These are phyloP conservation scores for Cetoscarus ocellatus DNA, from an alignment of 2,797 vertebrate species.

Conservation along the genomic window DNA sequence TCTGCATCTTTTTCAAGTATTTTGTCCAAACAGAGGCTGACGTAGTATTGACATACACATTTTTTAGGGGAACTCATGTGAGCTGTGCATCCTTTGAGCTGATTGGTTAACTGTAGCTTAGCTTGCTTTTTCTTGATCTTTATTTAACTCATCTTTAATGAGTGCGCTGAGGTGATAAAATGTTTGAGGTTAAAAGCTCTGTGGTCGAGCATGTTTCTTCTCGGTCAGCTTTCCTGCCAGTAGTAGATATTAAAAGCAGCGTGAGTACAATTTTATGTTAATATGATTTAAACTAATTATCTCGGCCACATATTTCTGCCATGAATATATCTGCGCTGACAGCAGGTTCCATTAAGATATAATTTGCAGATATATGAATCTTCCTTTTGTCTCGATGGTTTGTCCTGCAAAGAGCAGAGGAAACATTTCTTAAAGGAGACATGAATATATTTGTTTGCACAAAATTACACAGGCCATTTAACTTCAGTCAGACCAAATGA, in stretches of 20 bases:
- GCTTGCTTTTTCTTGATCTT: too few relatives aligned
- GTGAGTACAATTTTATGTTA: background rate
- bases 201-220: background rate
- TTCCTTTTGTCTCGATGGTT: background rate
- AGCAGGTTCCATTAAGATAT: background rate
- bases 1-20: too few relatives aligned
- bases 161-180: background rate
- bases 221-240: background rate
- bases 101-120: too few relatives aligned
- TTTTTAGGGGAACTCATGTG: too few relatives aligned
- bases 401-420: background rate
- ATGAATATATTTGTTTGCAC: background rate
- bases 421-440: background rate
- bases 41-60: too few relatives aligned
- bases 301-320: background rate
- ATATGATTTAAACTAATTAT: background rate
- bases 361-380: background rate
- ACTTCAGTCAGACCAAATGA: slow-evolving; percentile 1
- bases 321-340: background rate
- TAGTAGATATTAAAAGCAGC: background rate
- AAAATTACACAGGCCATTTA: background rate
- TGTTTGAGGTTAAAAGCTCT: background rate
- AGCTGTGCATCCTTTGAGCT: too few relatives aligned
- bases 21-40: too few relatives aligned
- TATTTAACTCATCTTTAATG: too few relatives aligned